Conservation (phyloP, 1,140 invertebrate species). For the Zaprionus africanus region DNA sequence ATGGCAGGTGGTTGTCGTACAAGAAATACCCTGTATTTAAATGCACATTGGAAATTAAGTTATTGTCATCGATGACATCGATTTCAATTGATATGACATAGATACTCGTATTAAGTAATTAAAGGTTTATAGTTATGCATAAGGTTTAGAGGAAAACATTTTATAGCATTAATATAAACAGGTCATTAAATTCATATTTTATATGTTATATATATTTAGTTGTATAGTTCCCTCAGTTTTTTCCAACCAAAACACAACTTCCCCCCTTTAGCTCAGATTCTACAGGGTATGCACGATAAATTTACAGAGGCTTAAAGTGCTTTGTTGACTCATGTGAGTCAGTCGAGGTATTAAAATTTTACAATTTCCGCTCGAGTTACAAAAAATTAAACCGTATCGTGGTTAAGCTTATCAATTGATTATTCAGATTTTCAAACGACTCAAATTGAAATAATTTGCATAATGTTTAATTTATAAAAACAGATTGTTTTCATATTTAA, state of each 20-base stretch:
- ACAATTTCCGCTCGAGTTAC: not conserved
- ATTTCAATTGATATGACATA: not conserved
- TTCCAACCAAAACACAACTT: not conserved
- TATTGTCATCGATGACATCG: not conserved
- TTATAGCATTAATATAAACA: not conserved
- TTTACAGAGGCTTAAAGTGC: not conserved
- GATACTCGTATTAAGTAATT: not conserved
- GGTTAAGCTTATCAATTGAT: slow-evolving; percentile 8
- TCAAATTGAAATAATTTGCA: slow-evolving; percentile 11
- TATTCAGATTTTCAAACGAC: not conserved
- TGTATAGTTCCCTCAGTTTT: no score
- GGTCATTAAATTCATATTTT: no score
- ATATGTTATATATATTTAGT: no score
- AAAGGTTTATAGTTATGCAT: no score
- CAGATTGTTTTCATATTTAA: not conserved
- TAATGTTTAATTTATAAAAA: slow-evolving; percentile 12
- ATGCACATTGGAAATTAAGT: not conserved
- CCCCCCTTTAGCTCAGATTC: not conserved
- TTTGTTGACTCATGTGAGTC: not conserved
- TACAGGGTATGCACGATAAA: not conserved
- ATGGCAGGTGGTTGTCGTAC: not conserved
- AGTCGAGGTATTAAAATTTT: not conserved
- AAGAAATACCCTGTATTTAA: not conserved
- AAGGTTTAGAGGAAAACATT: not conserved
- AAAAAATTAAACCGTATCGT: not conserved